A percentile compares a stretch with the other conserved stretches of the same genome.
phyloP scores from a whole-genome alignment of 2,888 invertebrate species.

The Diarsia mendica region DNA sequence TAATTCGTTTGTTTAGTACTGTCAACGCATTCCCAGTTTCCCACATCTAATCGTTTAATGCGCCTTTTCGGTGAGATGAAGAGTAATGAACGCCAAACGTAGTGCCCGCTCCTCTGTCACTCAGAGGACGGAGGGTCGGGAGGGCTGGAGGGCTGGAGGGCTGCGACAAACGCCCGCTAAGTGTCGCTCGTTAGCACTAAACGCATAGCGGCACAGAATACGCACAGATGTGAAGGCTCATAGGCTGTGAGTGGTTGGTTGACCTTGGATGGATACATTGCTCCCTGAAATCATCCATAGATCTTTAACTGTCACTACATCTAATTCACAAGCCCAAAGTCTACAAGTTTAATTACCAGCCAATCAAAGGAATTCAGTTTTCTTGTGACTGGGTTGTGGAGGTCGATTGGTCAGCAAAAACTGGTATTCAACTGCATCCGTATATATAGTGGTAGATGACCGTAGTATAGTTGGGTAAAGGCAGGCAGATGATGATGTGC shows the following conservation, averaged over 20 bases:
- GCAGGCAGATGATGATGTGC: too few relatives aligned
- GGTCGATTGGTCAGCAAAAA: not conserved
- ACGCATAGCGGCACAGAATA: not conserved
- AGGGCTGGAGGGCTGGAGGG: not conserved
- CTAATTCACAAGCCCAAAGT: not conserved
- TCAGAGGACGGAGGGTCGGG: constrained; percentile 24
- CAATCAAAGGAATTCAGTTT: not conserved
- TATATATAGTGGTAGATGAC: not conserved
- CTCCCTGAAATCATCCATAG: not conserved
- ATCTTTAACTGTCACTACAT: not conserved
- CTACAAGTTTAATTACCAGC: not conserved
- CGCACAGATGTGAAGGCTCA: not conserved
- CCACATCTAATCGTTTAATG: constrained; percentile 29
- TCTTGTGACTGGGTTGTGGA: not conserved
- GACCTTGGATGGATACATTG: too few relatives aligned
- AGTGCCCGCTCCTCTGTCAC: constrained; percentile 16
- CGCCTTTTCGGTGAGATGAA: constrained; percentile 37
- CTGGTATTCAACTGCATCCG: not conserved
- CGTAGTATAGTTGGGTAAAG: not conserved
- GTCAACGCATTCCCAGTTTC: constrained; percentile 8
- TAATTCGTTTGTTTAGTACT: constrained; percentile 20
- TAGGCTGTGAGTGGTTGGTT: too few relatives aligned
- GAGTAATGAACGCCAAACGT: constrained; percentile 47
- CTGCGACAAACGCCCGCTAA: constrained; percentile 25
- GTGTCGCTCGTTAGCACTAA: constrained; percentile 45